These are phyloP conservation scores for Vultur gryphus DNA, from an alignment of 2,797 vertebrate genomes.

Conservation along the genomic window DNA sequence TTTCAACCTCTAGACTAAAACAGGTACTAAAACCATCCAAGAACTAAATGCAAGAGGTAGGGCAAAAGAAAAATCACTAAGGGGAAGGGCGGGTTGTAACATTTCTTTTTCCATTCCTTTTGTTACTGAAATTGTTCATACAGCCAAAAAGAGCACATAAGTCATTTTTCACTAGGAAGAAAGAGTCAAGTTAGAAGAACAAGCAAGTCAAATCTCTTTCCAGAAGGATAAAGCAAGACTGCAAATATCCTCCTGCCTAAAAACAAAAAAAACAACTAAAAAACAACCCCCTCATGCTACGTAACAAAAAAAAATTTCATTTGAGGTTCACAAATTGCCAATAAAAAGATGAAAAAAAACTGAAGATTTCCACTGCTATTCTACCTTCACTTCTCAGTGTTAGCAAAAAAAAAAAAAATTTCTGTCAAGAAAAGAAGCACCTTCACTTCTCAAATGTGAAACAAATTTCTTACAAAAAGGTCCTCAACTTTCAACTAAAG, in stretches of 20 bases:
- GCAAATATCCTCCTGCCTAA: neutral
- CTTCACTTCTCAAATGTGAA: neutral
- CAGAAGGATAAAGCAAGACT: neutral
- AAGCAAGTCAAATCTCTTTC: neutral
- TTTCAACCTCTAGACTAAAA: neutral
- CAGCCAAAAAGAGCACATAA: neutral
- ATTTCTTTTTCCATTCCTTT: neutral
- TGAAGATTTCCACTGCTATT: neutral
- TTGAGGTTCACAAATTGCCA: neutral
- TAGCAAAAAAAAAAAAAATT: neutral
- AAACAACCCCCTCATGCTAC: neutral
- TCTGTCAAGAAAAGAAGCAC: neutral
- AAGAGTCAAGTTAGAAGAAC: neutral
- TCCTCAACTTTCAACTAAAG: neutral
- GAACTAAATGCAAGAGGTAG: neutral
- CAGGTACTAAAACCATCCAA: accelerated
- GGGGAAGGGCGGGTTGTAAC: neutral
- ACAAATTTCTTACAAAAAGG: neutral
- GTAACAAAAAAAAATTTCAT: neutral
- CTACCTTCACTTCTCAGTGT: neutral
- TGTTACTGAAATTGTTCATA: neutral
- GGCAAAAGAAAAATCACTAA: neutral
- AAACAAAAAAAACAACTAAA: neutral
- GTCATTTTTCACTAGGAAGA: neutral
- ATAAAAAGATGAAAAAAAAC: neutral